A percentile compares a stretch with the other conserved stretches of the same genome.
These are phyloP conservation scores for Leucosticte australis DNA, from an alignment of 2,113 vertebrate species.

Conservation along the genomic window DNA sequence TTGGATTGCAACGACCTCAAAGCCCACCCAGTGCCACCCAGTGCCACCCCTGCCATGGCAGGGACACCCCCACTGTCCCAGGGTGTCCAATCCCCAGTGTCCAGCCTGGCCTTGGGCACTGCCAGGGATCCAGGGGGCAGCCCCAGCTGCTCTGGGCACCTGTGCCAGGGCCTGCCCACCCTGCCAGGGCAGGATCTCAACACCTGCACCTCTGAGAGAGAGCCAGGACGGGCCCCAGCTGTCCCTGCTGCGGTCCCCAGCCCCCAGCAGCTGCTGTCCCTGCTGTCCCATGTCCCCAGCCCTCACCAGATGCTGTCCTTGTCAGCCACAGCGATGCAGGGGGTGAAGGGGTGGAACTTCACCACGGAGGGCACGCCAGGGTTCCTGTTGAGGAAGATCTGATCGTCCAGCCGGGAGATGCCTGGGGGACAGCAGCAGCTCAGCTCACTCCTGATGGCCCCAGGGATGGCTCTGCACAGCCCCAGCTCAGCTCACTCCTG, in stretches of 20 bases:
- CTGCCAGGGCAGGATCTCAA: background rate
- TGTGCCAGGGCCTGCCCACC: background rate
- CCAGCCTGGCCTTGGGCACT: background rate
- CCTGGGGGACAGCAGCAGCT: slow-evolving; percentile 69
- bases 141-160: background rate
- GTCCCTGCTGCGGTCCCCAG: background rate
- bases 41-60: background rate
- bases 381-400: slow-evolving; percentile 98
- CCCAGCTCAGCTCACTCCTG: background rate
- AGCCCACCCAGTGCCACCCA: accelerated
- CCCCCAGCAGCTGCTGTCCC: slow-evolving; percentile 79
- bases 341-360: slow-evolving; percentile 96
- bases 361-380: slow-evolving; percentile 94
- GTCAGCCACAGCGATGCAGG: slow-evolving; percentile 94
- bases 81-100: accelerated
- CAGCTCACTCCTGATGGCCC: too few species aligned
- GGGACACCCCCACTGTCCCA: background rate
- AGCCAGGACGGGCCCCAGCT: background rate
- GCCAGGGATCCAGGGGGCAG: background rate
- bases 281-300: background rate
- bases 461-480: too few species aligned
- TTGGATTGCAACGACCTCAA: background rate
- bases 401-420: slow-evolving; percentile 90
- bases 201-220: background rate
- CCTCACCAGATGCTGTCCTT: slow-evolving; percentile 92